Base-by-base conservation (phyloP, 2,113 vertebrate genomes). In the Nothobranchius furzeri region DNA sequence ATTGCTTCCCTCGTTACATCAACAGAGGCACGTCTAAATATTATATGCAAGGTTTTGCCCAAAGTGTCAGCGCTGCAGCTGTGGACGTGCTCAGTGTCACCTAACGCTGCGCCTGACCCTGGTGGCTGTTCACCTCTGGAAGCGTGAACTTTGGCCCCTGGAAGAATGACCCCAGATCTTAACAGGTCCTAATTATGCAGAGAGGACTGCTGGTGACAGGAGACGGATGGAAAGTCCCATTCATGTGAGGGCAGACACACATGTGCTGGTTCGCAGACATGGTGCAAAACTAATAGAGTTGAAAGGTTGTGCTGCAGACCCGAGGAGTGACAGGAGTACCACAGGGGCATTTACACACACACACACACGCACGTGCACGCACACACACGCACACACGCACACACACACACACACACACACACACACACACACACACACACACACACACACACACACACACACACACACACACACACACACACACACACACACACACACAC, bases 111-210 rank as follows among this genome's bases (percentile, higher is more conserved):
- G 66, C 68, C 73, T 70, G 54, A 80, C 78, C 74, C 70, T 61
- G 14, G 15, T 79, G 78, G 60, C 80, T 61, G 83, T 81, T 87
- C 73, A 85, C 83, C 87, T 84, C 80, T 83, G 51, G 51, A 20
- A 76, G 67, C 64, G 53, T 81, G 83, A 90, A 69, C 88, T 83
- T 68, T 86, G 78, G 87, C 87, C 84, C 75, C 54, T 51, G 3
- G 40, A 85, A 68, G 76, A 83, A 81, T 81, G 77, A 84, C 87
- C 83, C 81, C 73, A 84, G 87, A 90, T 83, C 86, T 67, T 83
- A 79, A 87, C 83, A 86, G 85, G 78, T 88, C 83, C 84, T 90
- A 90, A 91, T 90, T 84, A 82, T 64, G 56, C 59, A 52, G 75
- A 80, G 63, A 75, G 81, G 72, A 72, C 78, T 79, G 70, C 42